phyloP scores from a whole-genome alignment of 2,888 invertebrate genomes.

The Orchestes rusci region DNA sequence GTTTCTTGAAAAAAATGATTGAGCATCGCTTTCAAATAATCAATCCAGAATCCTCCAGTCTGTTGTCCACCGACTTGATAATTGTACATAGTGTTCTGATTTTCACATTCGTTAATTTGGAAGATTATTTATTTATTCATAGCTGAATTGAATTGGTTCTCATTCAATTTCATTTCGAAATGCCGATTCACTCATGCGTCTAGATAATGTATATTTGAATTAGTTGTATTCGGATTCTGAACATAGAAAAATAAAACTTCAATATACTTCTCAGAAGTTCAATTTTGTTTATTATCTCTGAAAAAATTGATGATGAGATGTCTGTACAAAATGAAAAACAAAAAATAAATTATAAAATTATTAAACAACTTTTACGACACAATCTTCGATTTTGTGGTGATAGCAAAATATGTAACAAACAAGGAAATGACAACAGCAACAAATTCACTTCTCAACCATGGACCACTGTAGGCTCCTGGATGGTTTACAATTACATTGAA shows the following conservation, averaged over 20 bases:
- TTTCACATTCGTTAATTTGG: too few relatives aligned
- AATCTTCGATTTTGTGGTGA: slow-evolving; percentile 75
- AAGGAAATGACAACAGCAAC: slow-evolving; percentile 73
- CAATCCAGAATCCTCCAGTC: too few relatives aligned
- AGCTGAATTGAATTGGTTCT: too few relatives aligned
- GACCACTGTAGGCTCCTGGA: slow-evolving; percentile 80
- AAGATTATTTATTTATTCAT: too few relatives aligned
- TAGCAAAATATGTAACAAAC: slow-evolving; percentile 78
- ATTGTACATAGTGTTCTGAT: too few relatives aligned
- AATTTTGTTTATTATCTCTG: slow-evolving; percentile 3
- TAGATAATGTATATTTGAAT: too few relatives aligned
- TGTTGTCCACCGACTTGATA: too few relatives aligned
- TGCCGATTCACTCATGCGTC: too few relatives aligned
- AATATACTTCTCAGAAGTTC: slow-evolving; percentile 13
- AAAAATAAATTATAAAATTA: slow-evolving; percentile 18
- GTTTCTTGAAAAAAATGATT: too few relatives aligned
- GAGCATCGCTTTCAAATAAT: too few relatives aligned
- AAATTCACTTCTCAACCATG: slow-evolving; percentile 88
- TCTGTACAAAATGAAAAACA: slow-evolving; percentile 9
- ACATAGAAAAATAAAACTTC: slow-evolving; percentile 2
- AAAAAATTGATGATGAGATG: slow-evolving; percentile 9
- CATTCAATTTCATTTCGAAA: too few relatives aligned
- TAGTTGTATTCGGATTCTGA: too few relatives aligned
- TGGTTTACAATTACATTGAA: slow-evolving; percentile 66
- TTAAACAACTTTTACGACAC: slow-evolving; percentile 25